Conservation (phyloP, 2,797 vertebrate genomes). For the Rhyacichthys aspro region DNA sequence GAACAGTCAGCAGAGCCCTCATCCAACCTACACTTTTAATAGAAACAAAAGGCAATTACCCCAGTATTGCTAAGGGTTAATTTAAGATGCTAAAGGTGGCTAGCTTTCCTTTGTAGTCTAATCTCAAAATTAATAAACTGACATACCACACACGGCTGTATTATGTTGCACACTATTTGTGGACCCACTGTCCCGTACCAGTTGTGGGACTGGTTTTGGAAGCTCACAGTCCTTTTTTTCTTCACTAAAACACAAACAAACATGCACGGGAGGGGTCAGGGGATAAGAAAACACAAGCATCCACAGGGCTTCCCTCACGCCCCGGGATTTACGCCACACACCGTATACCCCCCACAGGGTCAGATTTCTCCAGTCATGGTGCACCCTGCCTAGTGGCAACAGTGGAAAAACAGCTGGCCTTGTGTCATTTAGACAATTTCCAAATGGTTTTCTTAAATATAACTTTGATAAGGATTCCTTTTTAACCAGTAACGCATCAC, state of each 20-base stretch:
- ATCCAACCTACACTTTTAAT: slow-evolving; percentile 68
- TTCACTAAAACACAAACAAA: slow-evolving; percentile 52
- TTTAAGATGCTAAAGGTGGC: slow-evolving; percentile 71
- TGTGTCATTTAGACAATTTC: slow-evolving; percentile 21
- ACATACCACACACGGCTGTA: slow-evolving; percentile 54
- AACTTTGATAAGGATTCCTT: background rate
- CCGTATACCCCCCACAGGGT: slow-evolving; percentile 32
- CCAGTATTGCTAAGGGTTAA: slow-evolving; percentile 61
- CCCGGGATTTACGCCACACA: slow-evolving; percentile 47
- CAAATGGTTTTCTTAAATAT: slow-evolving; percentile 11
- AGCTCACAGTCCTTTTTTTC: slow-evolving; percentile 14
- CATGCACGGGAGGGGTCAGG: slow-evolving; percentile 15
- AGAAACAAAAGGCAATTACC: slow-evolving; percentile 79
- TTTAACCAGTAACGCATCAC: too few species aligned
- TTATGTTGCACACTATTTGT: slow-evolving; percentile 60
- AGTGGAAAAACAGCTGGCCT: slow-evolving; percentile 44
- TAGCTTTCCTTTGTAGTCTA: slow-evolving; percentile 68
- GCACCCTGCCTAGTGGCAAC: slow-evolving; percentile 25
- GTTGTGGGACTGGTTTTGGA: slow-evolving; percentile 22
- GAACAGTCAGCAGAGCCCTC: slow-evolving; percentile 70
- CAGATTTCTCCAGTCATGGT: slow-evolving; percentile 49
- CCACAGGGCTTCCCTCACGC: slow-evolving; percentile 62
- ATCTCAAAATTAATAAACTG: slow-evolving; percentile 71
- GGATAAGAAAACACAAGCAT: slow-evolving; percentile 53
- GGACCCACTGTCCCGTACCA: slow-evolving; percentile 13